A percentile compares a stretch with the other conserved stretches of the same genome.
phyloP scores from a whole-genome alignment of 2,113 vertebrate species.

The Gambusia affinis region DNA sequence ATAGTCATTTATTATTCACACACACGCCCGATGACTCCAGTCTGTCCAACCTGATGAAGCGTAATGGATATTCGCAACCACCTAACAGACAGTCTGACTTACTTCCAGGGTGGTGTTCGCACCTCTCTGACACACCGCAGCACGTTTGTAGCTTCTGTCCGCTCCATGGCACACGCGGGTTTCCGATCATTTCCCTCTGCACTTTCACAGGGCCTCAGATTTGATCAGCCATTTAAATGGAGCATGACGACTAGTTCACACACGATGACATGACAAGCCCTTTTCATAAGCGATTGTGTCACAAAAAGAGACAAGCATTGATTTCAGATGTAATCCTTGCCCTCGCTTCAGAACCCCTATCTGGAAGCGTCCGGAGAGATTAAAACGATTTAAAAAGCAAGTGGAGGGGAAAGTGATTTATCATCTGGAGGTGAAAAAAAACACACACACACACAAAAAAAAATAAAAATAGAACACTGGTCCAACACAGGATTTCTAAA shows the following conservation, averaged over 20 bases:
- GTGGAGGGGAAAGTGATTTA: not conserved
- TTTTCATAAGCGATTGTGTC: slow-evolving; percentile 20
- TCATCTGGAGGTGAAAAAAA: not conserved
- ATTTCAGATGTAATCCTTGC: slow-evolving; percentile 45
- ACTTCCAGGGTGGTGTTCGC: slow-evolving; percentile 58
- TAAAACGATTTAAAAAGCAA: not conserved
- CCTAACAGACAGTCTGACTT: slow-evolving; percentile 70
- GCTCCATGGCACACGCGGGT: not conserved
- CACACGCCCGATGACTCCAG: slow-evolving; percentile 55
- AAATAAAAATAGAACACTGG: not conserved
- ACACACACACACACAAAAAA: not conserved
- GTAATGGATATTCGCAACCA: slow-evolving; percentile 67
- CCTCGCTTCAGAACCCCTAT: not conserved
- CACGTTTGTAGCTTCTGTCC: not conserved
- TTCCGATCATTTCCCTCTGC: not conserved
- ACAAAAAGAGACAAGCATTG: slow-evolving; percentile 35
- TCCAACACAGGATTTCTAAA: not conserved
- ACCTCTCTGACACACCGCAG: slow-evolving; percentile 28
- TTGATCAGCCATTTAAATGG: not conserved
- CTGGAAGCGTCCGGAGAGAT: not conserved
- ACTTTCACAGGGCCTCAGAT: not conserved
- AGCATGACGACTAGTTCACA: not conserved
- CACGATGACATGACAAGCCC: slow-evolving; percentile 13
- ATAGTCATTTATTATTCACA: slow-evolving; percentile 55
- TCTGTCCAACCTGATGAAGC: slow-evolving; percentile 63